phyloP scores from a whole-genome alignment of 1,140 invertebrate species.

The Euura lappo region DNA sequence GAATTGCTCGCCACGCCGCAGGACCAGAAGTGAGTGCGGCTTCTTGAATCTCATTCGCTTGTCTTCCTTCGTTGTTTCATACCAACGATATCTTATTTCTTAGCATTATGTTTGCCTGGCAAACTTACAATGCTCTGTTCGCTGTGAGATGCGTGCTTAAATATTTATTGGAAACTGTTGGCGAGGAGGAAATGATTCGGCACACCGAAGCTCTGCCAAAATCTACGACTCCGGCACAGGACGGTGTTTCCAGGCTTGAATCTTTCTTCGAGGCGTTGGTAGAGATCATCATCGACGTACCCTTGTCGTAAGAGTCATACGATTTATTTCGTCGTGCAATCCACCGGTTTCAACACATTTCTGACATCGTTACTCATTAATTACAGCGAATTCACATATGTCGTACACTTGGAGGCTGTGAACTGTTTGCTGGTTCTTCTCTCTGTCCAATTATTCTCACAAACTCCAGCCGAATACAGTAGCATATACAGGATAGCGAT shows the following conservation, averaged over 20 bases:
- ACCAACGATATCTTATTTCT: conserved; percentile 32
- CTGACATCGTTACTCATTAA: conserved; percentile 18
- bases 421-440: conserved; percentile 86
- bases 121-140: conserved; percentile 93
- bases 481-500: conserved; percentile 72
- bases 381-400: conserved; percentile 86
- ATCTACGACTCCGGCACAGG: conserved; percentile 32
- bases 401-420: conserved; percentile 85
- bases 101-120: conserved; percentile 93
- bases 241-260: conserved; percentile 55
- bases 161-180: conserved; percentile 83
- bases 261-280: conserved; percentile 73
- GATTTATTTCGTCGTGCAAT: conserved; percentile 14
- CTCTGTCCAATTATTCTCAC: conserved; percentile 87
- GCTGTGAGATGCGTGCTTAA: conserved; percentile 88
- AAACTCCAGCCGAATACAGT: conserved; percentile 67
- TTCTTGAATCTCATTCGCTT: conserved; percentile 15
- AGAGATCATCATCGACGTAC: conserved; percentile 79
- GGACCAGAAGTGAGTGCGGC: conserved; percentile 78
- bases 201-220: conserved; percentile 71
- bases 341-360: neutral
- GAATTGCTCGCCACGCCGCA: conserved; percentile 83
- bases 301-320: conserved; percentile 65
- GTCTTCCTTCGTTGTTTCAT: neutral
- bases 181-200: conserved; percentile 75